Evolutionary conservation across 2,888 invertebrate species (phyloP), one percentile per base, ranked within the genome.

Genomic region (Esperia sulphurella): DNA sequence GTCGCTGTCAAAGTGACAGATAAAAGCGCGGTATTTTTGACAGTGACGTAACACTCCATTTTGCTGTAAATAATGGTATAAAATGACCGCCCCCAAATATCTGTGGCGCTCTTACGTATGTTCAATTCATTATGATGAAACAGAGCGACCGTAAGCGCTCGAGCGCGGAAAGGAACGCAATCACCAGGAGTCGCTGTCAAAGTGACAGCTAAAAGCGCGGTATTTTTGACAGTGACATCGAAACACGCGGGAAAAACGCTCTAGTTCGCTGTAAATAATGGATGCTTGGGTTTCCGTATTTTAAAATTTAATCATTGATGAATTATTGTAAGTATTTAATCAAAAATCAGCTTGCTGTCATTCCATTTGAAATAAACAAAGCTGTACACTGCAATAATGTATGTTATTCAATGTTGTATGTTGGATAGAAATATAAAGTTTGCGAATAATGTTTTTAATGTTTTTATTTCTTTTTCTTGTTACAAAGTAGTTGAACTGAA

Each of bases 361-460:
- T 88, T 88, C 87, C 87, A 83, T 67, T 64, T 50, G 53, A 61
- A 59, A 52, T 54, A 52, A 75, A 79, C 68, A 65, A 58, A 65
- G 63, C 53, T 50, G 64, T 71, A 61, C 71, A 74, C 65, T 72
- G 14, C 66, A 62, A 68, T 64, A 77, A 79, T 80, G 71, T 80
- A 77, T 78, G 76, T 77, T 79, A 80, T 78, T 82, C 82, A 79
- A 79, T 85, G 80, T 83, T 82, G 79, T 79, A 79, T 80, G 83
- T 83, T 85, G 76, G 75, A 82, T 84, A 83, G 80, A 83, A 80
- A 83, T 83, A 81, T 79, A 79, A 79, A 73, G 72, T 79, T 83
- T 77, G 66, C 76, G 75, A 78, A 59, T 57, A 61, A 68, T 45
- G 59, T 72, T 75, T 71, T 50, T 57, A 70, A 71, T 72, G 68